Evolutionary conservation across 2,797 vertebrate genomes (phyloP).

Genomic region (Okamejei kenojei): DNA sequence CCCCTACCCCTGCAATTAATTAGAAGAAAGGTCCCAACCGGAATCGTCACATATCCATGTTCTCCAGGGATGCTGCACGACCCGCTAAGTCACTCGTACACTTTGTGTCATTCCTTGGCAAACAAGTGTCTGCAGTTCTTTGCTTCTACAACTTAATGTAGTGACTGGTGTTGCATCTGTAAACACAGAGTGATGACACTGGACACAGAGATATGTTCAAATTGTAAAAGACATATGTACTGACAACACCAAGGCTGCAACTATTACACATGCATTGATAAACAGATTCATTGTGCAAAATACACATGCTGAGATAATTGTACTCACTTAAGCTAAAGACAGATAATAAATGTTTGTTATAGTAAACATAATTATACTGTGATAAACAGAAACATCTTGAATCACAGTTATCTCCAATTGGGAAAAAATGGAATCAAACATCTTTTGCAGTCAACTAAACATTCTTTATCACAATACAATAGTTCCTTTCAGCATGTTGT

Average conservation of each 20-base stretch:
- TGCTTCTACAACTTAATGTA: no score
- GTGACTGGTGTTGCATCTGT: neutral
- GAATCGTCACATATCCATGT: no score
- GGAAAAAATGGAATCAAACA: neutral
- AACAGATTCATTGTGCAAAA: slow-evolving; percentile 32
- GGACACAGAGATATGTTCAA: neutral
- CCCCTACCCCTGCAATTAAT: no score
- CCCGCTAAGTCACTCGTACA: no score
- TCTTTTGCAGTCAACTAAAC: neutral
- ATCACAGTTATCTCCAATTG: neutral
- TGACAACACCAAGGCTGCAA: slow-evolving; percentile 7
- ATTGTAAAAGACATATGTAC: neutral
- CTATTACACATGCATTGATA: neutral
- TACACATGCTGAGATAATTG: slow-evolving; percentile 31
- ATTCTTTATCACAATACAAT: neutral
- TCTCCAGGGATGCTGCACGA: no score
- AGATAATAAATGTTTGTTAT: slow-evolving; percentile 7
- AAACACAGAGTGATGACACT: neutral
- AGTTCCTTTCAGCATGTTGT: neutral
- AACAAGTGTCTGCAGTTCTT: no score
- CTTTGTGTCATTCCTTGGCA: no score
- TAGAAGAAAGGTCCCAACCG: no score
- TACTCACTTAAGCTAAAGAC: slow-evolving; percentile 4
- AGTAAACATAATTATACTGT: slow-evolving; percentile 13
- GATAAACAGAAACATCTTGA: slow-evolving; percentile 27